A percentile compares a stretch with the other conserved stretches of the same genome.
Conservation (phyloP, 2,113 vertebrate species). For the Coreoperca whiteheadi region DNA sequence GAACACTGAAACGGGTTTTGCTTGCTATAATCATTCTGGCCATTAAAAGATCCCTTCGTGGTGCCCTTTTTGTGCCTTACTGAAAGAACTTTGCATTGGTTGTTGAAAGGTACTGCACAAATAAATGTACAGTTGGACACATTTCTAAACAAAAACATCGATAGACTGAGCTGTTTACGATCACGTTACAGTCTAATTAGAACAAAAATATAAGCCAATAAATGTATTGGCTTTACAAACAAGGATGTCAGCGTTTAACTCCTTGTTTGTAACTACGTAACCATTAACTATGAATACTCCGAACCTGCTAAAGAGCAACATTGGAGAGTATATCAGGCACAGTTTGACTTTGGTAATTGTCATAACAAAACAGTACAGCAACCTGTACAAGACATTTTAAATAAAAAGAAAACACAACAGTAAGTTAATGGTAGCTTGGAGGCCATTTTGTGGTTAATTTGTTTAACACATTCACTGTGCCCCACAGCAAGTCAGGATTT, state of each 20-base stretch:
- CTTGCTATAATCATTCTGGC: neutral
- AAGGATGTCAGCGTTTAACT: no score
- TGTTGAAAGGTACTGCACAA: neutral
- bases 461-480: conserved; percentile 67
- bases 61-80: neutral
- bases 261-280: neutral
- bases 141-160: neutral
- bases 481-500: conserved; percentile 70
- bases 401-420: neutral
- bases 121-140: no score
- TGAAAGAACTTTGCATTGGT: neutral
- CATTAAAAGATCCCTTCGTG: neutral
- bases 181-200: neutral
- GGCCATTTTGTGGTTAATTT: conserved; percentile 60
- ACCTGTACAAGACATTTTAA: neutral
- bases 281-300: neutral
- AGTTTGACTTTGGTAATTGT: neutral
- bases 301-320: neutral
- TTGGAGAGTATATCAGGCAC: neutral
- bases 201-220: neutral
- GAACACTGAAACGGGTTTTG: neutral
- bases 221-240: neutral
- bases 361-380: neutral
- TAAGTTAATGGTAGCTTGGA: neutral
- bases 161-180: neutral